phyloP scores from a whole-genome alignment of 2,113 vertebrate genomes.

The Zootoca vivipara region DNA sequence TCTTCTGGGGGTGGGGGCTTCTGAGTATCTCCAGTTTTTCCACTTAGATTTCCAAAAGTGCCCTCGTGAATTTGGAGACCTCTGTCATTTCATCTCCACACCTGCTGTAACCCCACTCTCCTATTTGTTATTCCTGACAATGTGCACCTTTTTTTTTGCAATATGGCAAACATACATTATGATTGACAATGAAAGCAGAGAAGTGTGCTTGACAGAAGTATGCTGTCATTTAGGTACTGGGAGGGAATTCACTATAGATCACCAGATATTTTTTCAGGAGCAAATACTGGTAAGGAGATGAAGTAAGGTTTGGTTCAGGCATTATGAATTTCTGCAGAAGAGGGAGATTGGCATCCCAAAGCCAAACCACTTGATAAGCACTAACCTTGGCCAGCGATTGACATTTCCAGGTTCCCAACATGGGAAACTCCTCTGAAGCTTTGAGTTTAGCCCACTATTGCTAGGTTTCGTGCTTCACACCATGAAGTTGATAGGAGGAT shows the following conservation, averaged over 20 bases:
- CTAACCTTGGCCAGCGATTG: background rate
- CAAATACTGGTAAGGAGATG: too few species aligned
- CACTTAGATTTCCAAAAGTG: background rate
- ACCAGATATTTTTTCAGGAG: background rate
- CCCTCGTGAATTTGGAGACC: background rate
- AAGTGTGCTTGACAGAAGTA: background rate
- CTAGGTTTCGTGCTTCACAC: constrained; percentile 36
- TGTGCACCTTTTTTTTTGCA: background rate
- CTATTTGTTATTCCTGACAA: background rate
- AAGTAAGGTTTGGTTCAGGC: background rate
- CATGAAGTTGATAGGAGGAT: constrained; percentile 58
- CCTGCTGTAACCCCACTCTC: background rate
- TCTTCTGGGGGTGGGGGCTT: too few species aligned
- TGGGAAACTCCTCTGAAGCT: background rate
- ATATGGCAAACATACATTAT: background rate
- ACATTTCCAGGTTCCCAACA: background rate
- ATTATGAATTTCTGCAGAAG: background rate
- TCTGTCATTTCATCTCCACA: background rate
- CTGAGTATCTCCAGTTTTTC: too few species aligned
- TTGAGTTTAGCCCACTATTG: constrained; percentile 12
- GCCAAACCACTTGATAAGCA: background rate
- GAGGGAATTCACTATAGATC: background rate
- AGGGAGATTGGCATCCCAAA: background rate
- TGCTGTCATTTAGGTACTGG: background rate
- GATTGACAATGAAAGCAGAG: background rate